Conservation (phyloP, 1,140 invertebrate species). For the Sesamia nonagrioides region DNA sequence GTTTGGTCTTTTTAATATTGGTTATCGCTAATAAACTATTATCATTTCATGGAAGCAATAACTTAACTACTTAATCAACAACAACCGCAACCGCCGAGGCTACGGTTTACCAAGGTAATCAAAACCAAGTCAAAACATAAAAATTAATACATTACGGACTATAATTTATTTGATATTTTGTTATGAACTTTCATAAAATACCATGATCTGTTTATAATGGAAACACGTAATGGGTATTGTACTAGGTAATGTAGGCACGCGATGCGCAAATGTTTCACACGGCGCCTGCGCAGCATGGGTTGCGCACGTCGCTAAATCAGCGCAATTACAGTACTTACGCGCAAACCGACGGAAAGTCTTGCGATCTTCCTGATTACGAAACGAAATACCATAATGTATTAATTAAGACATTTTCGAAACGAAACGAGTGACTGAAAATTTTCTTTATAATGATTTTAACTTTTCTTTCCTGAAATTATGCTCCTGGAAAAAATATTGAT, state of each 20-base stretch:
- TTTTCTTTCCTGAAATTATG: conserved; percentile 16
- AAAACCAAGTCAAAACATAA: neutral
- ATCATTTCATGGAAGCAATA: no score
- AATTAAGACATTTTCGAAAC: neutral
- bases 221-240: conserved; percentile 54
- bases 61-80: neutral
- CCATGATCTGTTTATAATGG: conserved; percentile 71
- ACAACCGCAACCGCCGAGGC: neutral
- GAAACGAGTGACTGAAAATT: conserved; percentile 4
- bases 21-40: no score
- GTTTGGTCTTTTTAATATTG: no score
- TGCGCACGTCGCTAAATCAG: conserved; percentile 68
- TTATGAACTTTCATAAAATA: conserved; percentile 75
- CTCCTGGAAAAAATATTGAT: neutral
- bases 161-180: conserved; percentile 50
- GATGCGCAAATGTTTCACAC: conserved; percentile 68
- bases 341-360: neutral
- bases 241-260: conserved; percentile 53
- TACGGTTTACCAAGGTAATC: neutral
- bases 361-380: neutral
- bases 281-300: conserved; percentile 63
- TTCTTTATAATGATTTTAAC: neutral
- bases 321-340: conserved; percentile 46
- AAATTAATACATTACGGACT: conserved; percentile 47
- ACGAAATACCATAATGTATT: neutral